Evolutionary conservation across 2,797 vertebrate genomes (phyloP).

Genomic region (Poecile montanus): DNA sequence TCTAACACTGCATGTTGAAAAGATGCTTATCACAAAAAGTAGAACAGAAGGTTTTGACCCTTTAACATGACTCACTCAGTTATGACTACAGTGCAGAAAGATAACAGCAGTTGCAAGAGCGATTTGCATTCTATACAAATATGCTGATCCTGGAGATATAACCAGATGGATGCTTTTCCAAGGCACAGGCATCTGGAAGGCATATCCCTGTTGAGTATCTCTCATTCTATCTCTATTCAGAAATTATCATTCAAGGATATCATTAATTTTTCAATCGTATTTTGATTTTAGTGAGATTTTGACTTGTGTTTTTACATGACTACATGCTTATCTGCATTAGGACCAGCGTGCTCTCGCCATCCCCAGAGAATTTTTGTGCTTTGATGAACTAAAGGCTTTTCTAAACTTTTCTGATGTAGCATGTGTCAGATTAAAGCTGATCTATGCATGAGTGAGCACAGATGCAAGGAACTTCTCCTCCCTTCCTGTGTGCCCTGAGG

Average conservation of each 20-base stretch:
- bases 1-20: not conserved
- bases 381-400: not conserved
- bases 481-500: conserved; percentile 13
- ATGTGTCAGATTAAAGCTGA: not conserved
- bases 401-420: not conserved
- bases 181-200: not conserved
- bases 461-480: conserved; percentile 43
- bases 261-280: not conserved
- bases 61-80: conserved; percentile 29
- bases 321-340: not conserved
- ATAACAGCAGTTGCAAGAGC: not conserved
- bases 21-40: conserved; percentile 23
- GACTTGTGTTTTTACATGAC: not conserved
- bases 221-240: not conserved
- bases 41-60: conserved; percentile 55
- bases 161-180: conserved; percentile 38
- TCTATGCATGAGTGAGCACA: not conserved
- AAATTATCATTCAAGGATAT: not conserved
- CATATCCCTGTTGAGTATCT: not conserved
- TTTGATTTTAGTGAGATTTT: not conserved
- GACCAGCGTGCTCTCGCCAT: accelerated
- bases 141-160: conserved; percentile 17
- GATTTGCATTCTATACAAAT: conserved; percentile 52
- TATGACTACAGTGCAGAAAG: not conserved
- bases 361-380: not conserved